phyloP scores from a whole-genome alignment of 2,113 vertebrate genomes.

The Fukomys damarensis region DNA sequence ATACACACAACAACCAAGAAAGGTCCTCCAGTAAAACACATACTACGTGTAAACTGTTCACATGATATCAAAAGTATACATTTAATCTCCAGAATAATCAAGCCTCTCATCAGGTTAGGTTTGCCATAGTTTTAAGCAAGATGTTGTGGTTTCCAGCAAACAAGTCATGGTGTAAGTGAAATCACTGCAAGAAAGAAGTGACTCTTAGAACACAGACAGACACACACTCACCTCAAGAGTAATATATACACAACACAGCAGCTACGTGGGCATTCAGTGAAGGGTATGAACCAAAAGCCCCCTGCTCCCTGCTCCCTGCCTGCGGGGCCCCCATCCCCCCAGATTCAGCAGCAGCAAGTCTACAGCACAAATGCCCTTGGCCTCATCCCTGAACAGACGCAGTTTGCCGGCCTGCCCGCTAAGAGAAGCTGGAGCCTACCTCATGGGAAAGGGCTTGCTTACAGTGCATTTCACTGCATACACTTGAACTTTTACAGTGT shows the following conservation, averaged over 20 bases:
- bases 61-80: slow-evolving; percentile 48
- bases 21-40: slow-evolving; percentile 52
- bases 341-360: slow-evolving; percentile 80
- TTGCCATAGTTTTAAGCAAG: slow-evolving; percentile 24
- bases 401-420: background rate
- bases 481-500: slow-evolving; percentile 2
- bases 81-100: slow-evolving; percentile 33
- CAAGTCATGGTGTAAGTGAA: slow-evolving; percentile 1
- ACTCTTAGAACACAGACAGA: slow-evolving; percentile 52
- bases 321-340: background rate
- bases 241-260: slow-evolving; percentile 75
- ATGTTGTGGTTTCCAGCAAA: slow-evolving; percentile 27
- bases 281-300: background rate
- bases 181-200: slow-evolving; percentile 37
- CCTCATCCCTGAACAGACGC: slow-evolving; percentile 80
- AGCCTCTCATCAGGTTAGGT: slow-evolving; percentile 13
- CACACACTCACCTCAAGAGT: slow-evolving; percentile 7
- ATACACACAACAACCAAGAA: slow-evolving; percentile 12
- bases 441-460: background rate
- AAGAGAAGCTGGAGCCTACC: background rate
- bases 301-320: slow-evolving; percentile 30
- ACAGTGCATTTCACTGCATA: slow-evolving; percentile 49
- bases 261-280: slow-evolving; percentile 44
- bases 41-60: slow-evolving; percentile 59
- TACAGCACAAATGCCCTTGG: slow-evolving; percentile 60